These are phyloP conservation scores for Heteractis magnifica DNA, from an alignment of 92 coral and sea anemone species.

Conservation along the genomic window DNA sequence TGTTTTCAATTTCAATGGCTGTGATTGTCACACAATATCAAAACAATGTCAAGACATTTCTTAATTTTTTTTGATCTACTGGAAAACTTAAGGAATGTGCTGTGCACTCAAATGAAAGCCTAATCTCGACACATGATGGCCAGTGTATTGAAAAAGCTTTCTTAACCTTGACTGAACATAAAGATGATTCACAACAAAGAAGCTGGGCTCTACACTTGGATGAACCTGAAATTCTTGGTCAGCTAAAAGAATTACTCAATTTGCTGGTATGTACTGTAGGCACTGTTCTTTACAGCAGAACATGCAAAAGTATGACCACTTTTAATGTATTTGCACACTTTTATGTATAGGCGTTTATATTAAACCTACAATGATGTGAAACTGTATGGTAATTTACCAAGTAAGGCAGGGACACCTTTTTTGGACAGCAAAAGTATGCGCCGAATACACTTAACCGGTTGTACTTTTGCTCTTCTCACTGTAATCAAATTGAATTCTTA, in stretches of 20 bases:
- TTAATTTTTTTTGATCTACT: not conserved
- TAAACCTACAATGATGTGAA: no score
- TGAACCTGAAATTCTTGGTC: conserved; percentile 64
- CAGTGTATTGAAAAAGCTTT: conserved; percentile 62
- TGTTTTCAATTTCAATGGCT: not conserved
- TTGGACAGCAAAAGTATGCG: no score
- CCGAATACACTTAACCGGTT: no score
- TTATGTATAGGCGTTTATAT: no score
- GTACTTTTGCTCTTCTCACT: no score
- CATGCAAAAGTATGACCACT: no score
- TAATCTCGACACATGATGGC: conserved; percentile 86
- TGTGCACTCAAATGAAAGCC: conserved; percentile 66
- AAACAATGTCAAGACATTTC: not conserved
- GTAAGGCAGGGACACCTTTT: no score
- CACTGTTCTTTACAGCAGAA: not conserved
- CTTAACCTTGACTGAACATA: conserved; percentile 73
- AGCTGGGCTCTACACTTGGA: conserved; percentile 97
- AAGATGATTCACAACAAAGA: conserved; percentile 94
- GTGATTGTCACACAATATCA: no score
- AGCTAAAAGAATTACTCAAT: conserved; percentile 59
- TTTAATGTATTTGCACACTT: no score
- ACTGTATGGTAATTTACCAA: no score
- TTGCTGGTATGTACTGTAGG: conserved; percentile 60
- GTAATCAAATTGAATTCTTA: no score
- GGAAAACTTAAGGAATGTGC: conserved; percentile 44